Percentiles rank a stretch among this genome's conserved stretches.
These are phyloP conservation scores for Marmota flaviventris DNA, from an alignment of 2,113 vertebrate genomes.

Conservation along the genomic window DNA sequence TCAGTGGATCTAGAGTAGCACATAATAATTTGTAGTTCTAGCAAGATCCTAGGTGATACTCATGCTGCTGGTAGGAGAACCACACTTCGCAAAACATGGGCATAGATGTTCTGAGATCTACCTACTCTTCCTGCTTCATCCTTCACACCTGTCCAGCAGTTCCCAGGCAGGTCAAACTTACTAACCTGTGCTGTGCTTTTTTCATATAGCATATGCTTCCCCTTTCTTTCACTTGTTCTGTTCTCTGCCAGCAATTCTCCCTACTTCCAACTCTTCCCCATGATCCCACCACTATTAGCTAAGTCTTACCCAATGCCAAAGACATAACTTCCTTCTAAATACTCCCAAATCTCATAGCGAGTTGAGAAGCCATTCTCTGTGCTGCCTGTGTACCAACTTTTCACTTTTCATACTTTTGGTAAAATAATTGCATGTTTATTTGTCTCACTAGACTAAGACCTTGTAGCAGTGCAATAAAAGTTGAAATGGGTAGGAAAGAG, in stretches of 20 bases:
- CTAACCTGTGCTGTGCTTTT: neutral
- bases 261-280: no score
- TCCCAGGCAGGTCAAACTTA: neutral
- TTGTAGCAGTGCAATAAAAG: neutral
- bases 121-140: neutral
- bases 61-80: neutral
- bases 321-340: neutral
- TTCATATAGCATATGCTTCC: neutral
- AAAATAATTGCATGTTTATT: neutral
- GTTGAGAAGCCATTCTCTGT: neutral
- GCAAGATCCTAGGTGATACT: neutral
- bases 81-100: neutral
- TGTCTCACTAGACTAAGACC: neutral
- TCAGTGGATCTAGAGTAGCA: neutral
- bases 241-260: neutral
- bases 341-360: neutral
- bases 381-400: neutral
- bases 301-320: neutral
- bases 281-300: neutral
- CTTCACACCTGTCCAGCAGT: neutral
- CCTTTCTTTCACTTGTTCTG: neutral
- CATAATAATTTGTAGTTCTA: neutral
- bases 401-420: neutral
- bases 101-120: neutral
- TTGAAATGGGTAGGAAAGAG: neutral